Percentiles rank a stretch among this genome's conserved stretches.
Conservation (phyloP, 2,888 invertebrate genomes). For the Epinotia bilunana region DNA sequence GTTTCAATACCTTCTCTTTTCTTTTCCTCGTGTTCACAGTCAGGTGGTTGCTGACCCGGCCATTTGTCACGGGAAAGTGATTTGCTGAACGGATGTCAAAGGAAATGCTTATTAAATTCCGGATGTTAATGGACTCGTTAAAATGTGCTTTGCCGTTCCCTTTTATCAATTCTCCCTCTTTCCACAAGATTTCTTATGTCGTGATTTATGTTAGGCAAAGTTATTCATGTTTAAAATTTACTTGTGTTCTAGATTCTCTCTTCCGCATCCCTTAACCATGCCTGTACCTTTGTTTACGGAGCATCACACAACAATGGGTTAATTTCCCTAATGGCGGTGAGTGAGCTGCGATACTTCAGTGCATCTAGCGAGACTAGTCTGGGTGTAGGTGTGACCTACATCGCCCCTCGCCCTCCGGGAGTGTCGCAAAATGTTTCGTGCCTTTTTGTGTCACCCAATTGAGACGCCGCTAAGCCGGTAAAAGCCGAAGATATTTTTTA, state of each 20-base stretch:
- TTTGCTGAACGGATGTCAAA: constrained; percentile 30
- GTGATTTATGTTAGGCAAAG: neutral
- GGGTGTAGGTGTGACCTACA: constrained; percentile 65
- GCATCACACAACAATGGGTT: constrained; percentile 37
- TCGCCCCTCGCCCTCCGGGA: constrained; percentile 55
- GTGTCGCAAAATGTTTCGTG: constrained; percentile 60
- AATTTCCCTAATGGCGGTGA: constrained; percentile 41
- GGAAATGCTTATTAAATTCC: constrained; percentile 30
- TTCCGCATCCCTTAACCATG: constrained; percentile 8
- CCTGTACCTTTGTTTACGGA: constrained; percentile 32
- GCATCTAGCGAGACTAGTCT: constrained; percentile 54
- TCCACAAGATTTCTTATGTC: neutral
- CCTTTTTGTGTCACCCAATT: constrained; percentile 62
- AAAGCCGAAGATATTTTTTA: constrained; percentile 61
- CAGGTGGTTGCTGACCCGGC: constrained; percentile 35
- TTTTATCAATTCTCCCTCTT: constrained; percentile 2
- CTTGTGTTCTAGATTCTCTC: constrained; percentile 24
- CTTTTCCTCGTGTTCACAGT: constrained; percentile 32
- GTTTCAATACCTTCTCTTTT: constrained; percentile 13
- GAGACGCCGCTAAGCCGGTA: constrained; percentile 57
- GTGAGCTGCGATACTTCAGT: constrained; percentile 32
- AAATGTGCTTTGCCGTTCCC: constrained; percentile 21
- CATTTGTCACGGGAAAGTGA: constrained; percentile 42
- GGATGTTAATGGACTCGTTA: constrained; percentile 13
- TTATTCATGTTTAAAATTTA: constrained; percentile 20